Conservation (phyloP, 2,797 vertebrate species). For the Dendrocincla tyrannina region DNA sequence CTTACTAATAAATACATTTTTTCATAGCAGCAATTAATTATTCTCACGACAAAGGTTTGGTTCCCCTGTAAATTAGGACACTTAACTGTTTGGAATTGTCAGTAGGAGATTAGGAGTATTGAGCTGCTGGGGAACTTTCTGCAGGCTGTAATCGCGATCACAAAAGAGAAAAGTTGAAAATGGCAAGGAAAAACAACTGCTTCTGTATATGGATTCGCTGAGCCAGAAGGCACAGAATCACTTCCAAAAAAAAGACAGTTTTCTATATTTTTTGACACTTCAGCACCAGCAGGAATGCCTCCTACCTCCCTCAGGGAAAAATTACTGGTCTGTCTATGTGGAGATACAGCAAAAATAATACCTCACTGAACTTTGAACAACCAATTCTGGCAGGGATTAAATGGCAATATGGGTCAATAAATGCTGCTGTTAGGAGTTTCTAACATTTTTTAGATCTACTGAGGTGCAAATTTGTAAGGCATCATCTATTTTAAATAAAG, state of each 20-base stretch:
- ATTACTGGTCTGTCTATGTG: neutral
- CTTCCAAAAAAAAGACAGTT: neutral
- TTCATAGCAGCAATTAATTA: slow-evolving; percentile 30
- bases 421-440: neutral
- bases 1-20: slow-evolving; percentile 22
- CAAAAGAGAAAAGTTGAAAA: slow-evolving; percentile 4
- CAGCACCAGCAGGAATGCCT: neutral
- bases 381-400: neutral
- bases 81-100: slow-evolving; percentile 49
- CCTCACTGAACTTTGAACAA: neutral
- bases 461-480: neutral
- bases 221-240: neutral
- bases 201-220: neutral
- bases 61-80: slow-evolving; percentile 21
- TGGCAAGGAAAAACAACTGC: neutral
- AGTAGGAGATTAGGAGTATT: slow-evolving; percentile 7
- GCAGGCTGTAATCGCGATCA: neutral
- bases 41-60: slow-evolving; percentile 21
- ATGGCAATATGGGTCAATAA: neutral
- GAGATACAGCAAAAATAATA: neutral
- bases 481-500: neutral
- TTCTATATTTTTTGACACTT: neutral
- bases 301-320: neutral
- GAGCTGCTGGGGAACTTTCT: slow-evolving; percentile 26
- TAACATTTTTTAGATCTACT: neutral